These are phyloP conservation scores for Cladopsammia gracilis DNA, from an alignment of 64 coral and sea anemone genomes.

Conservation along the genomic window DNA sequence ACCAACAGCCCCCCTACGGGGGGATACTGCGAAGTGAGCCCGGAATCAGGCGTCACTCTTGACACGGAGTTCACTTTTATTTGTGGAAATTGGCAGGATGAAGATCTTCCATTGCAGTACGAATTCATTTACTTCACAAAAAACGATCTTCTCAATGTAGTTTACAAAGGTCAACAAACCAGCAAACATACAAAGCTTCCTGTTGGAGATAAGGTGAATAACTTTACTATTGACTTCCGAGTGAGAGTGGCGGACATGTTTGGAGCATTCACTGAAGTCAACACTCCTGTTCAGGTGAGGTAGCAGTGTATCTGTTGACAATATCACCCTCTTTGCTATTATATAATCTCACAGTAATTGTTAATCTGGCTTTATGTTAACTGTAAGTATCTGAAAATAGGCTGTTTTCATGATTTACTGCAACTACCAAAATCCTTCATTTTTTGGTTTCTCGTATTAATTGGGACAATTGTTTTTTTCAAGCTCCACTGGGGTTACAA, in stretches of 20 bases:
- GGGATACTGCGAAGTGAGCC: background rate
- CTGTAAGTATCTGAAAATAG: too few relatives aligned
- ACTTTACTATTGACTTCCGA: slow-evolving; percentile 24
- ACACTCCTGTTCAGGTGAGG: slow-evolving; percentile 38
- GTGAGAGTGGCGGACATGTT: slow-evolving; percentile 27
- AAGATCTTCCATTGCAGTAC: slow-evolving; percentile 36
- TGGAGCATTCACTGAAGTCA: slow-evolving; percentile 32
- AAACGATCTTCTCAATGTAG: background rate
- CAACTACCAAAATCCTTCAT: too few relatives aligned
- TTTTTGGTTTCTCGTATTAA: too few relatives aligned
- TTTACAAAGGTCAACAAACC: background rate
- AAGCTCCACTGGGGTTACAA: too few relatives aligned
- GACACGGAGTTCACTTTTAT: slow-evolving; percentile 15
- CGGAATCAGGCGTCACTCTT: slow-evolving; percentile 21
- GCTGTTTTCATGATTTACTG: too few relatives aligned
- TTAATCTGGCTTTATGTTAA: too few relatives aligned
- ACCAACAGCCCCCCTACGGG: background rate
- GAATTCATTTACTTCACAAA: slow-evolving; percentile 29
- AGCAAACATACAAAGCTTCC: slow-evolving; percentile 22
- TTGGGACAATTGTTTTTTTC: too few relatives aligned
- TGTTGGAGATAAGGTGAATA: background rate
- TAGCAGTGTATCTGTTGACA: too few relatives aligned
- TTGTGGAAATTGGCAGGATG: slow-evolving; percentile 47
- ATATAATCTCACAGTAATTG: too few relatives aligned
- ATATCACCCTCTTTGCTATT: too few relatives aligned